A percentile compares a stretch with the other conserved stretches of the same genome.
Conservation (phyloP, 1,140 invertebrate genomes). For the Nasonia vitripennis region DNA sequence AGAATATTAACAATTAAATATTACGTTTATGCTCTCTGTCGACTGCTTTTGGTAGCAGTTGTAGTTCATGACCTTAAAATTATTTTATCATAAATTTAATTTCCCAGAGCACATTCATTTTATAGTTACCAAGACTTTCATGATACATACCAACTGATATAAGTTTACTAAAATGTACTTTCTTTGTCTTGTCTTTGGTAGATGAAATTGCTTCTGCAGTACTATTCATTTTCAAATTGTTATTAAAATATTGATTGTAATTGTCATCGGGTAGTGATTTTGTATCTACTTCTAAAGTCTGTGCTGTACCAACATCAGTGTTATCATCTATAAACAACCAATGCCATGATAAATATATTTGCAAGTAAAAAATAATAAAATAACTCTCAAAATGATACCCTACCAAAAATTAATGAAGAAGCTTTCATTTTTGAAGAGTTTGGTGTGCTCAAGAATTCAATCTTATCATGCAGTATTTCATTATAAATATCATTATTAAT, state of each 20-base stretch:
- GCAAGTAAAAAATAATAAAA: background rate
- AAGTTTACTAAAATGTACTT: background rate
- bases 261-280: background rate
- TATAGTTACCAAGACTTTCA: background rate
- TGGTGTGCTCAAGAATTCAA: background rate
- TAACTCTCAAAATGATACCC: background rate
- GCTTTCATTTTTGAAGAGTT: background rate
- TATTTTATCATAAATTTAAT: background rate
- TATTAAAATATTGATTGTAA: background rate
- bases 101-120: background rate
- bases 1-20: background rate
- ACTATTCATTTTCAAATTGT: background rate
- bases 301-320: background rate
- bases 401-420: background rate
- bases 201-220: background rate
- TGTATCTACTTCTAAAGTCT: background rate
- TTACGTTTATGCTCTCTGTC: background rate
- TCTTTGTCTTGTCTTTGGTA: background rate
- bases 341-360: background rate
- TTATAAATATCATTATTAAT: conserved; percentile 16
- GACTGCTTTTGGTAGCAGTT: background rate
- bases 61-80: background rate
- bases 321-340: background rate
- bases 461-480: conserved; percentile 19
- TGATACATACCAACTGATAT: background rate